Evolutionary conservation across 1,140 invertebrate genomes (phyloP).

Genomic region (Stenopsyche tienmushanensis): DNA sequence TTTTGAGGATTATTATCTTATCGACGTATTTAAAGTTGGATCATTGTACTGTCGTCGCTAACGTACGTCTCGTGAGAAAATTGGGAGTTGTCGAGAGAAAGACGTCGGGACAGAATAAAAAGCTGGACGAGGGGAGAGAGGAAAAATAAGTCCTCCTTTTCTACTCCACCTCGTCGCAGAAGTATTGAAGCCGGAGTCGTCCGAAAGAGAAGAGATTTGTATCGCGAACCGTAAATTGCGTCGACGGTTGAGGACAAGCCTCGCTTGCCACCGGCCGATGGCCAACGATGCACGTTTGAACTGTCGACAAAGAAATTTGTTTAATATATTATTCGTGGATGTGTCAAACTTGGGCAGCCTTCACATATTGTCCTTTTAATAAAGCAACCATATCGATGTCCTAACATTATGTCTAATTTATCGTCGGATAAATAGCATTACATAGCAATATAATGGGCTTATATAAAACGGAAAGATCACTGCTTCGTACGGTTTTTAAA

Average conservation of each 20-base stretch:
- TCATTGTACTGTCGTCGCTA: slow-evolving; percentile 30
- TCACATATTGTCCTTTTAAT: no score
- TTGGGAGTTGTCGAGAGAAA: slow-evolving; percentile 26
- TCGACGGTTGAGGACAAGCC: slow-evolving; percentile 28
- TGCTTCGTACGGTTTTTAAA: no score
- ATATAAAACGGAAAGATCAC: no score
- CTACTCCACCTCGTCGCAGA: neutral
- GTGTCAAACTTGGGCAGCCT: no score
- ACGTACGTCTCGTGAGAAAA: slow-evolving; percentile 35
- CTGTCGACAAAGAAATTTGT: slow-evolving; percentile 3
- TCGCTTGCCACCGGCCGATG: neutral
- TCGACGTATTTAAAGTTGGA: slow-evolving; percentile 33
- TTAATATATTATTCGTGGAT: neutral
- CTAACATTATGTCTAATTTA: no score
- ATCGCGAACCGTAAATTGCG: slow-evolving; percentile 39
- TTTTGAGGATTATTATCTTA: slow-evolving; percentile 36
- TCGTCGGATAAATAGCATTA: no score
- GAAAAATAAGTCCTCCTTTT: slow-evolving; percentile 5
- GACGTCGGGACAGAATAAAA: slow-evolving; percentile 20
- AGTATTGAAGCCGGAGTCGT: neutral
- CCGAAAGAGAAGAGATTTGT: slow-evolving; percentile 37
- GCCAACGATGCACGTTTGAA: slow-evolving; percentile 8
- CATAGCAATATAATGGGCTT: no score
- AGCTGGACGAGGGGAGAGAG: slow-evolving; percentile 19
- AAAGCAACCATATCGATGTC: no score